These are phyloP conservation scores for Lampris incognitus DNA, from an alignment of 2,113 vertebrate genomes.

Conservation along the genomic window DNA sequence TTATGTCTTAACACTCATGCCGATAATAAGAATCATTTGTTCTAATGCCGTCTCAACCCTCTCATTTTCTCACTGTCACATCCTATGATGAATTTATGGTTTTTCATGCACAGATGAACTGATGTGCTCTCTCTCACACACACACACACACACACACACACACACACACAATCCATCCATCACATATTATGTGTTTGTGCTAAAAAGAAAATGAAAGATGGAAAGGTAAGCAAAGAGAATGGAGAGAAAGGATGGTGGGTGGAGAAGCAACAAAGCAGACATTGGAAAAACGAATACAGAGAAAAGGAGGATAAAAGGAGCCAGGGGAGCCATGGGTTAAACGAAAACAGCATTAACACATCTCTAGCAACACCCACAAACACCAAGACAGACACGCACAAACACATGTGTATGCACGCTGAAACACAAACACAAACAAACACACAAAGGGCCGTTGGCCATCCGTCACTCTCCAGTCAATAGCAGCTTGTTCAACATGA, in stretches of 20 bases:
- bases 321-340: not conserved
- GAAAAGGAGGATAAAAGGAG: slow-evolving; percentile 5
- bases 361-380: slow-evolving; percentile 20
- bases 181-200: slow-evolving; percentile 13
- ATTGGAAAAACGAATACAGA: not conserved
- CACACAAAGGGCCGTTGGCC: slow-evolving; percentile 63
- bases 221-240: not conserved
- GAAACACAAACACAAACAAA: slow-evolving; percentile 13
- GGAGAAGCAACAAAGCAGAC: not conserved
- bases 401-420: too few species aligned
- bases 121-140: not conserved
- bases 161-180: slow-evolving; percentile 35
- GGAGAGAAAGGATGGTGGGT: not conserved
- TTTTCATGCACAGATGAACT: slow-evolving; percentile 5
- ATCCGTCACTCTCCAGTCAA: slow-evolving; percentile 94
- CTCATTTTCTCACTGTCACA: slow-evolving; percentile 35
- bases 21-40: slow-evolving; percentile 6
- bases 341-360: slow-evolving; percentile 9
- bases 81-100: slow-evolving; percentile 35
- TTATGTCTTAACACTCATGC: not conserved
- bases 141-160: not conserved
- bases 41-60: slow-evolving; percentile 5
- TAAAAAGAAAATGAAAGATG: slow-evolving; percentile 6
- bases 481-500: slow-evolving; percentile 96
- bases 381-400: slow-evolving; percentile 48